Base-by-base conservation (phyloP, 1,140 invertebrate genomes). In the Drosophila pachea region DNA sequence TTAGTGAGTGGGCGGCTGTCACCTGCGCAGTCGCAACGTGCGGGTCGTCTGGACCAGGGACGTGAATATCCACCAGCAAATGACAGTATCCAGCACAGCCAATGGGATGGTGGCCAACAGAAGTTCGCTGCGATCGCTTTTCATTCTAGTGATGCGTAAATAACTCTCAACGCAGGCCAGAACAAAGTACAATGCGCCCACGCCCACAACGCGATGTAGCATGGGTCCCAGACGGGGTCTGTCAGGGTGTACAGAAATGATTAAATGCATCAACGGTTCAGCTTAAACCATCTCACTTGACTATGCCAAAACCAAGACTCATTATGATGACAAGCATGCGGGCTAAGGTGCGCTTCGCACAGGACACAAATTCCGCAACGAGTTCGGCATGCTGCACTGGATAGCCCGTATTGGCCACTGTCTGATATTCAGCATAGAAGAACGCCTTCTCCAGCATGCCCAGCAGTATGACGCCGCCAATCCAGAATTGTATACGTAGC, bases 401-500 rank as follows among this genome's bases (percentile, higher is more conserved):
- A 45, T 91, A 77, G 0, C 96, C 96, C 8, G 92, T 93, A n/a
- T 91, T 91, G 87, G 95, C 95, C 35, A 97, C 92, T 48, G 91
- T 94, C 74, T 95, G 93, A 90, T 96, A 97, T 89, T 98, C 96
- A 0, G 94, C 96, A 89, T 97, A 96, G 86, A 97, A 98, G 0
- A 96, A 94, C 12, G 97, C 96, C 87, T 94, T 95, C 89, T 95
- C 95, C 7, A 95, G 74, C 94, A 96, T 94, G 76, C 96, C 97
- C 0, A 97, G 89, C 32, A 97, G 90, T 61, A 97, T 96, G 40
- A 98, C 96, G 38, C 92, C 96, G 6, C 95, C 96, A 86, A 98
- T 97, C 96, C 97, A 98, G 90, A 97, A 98, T 91, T 98, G 97
- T 33, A 98, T 95, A 49, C 97, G 91, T n/a, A 98, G 90, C 4